phyloP scores from a whole-genome alignment of 1,140 invertebrate genomes.

The Batillaria attramentaria region DNA sequence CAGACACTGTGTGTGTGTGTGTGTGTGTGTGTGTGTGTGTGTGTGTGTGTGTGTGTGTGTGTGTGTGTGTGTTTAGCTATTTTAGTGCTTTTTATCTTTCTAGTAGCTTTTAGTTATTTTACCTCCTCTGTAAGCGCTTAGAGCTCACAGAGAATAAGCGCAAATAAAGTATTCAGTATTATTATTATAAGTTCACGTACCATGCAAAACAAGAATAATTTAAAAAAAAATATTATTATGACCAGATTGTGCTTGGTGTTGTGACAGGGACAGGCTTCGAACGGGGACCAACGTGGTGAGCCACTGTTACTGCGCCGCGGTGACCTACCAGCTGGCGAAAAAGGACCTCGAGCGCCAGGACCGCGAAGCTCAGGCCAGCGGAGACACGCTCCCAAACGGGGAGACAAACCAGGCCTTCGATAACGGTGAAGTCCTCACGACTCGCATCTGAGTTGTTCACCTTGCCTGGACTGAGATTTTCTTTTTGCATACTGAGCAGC shows the following conservation, averaged over 20 bases:
- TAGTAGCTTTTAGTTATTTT: too few relatives aligned
- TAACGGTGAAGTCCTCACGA: background rate
- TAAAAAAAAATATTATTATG: too few relatives aligned
- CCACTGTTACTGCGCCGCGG: conserved; percentile 23
- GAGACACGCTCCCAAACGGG: background rate
- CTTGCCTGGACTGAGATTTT: background rate
- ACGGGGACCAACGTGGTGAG: conserved; percentile 19
- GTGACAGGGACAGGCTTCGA: conserved; percentile 19
- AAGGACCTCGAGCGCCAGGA: background rate
- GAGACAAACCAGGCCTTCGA: background rate
- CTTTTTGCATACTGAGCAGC: too few relatives aligned
- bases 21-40: background rate
- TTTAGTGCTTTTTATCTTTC: background rate
- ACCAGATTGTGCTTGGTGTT: background rate
- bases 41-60: background rate
- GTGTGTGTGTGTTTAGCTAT: background rate
- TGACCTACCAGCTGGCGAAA: background rate
- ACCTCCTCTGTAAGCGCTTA: too few relatives aligned
- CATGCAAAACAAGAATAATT: too few relatives aligned
- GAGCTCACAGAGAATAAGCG: too few relatives aligned
- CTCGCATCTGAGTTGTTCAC: background rate
- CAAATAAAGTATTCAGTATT: too few relatives aligned
- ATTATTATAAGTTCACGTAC: too few relatives aligned
- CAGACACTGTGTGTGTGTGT: background rate
- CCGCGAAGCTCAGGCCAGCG: background rate